These are phyloP conservation scores for Oscheius sp. DNA, from an alignment of 2,888 invertebrate species.

Conservation along the genomic window DNA sequence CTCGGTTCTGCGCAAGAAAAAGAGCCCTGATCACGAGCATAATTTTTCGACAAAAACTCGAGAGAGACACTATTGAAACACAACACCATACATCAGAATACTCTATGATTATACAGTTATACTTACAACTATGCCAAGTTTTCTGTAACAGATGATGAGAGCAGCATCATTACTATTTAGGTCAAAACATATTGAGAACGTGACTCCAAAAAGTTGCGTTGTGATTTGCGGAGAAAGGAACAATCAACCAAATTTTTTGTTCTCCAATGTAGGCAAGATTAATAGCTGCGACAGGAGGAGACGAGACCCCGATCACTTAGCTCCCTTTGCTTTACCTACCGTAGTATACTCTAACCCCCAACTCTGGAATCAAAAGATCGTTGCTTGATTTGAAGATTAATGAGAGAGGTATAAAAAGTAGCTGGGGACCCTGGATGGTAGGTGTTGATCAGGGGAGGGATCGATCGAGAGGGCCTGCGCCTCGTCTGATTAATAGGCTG, in stretches of 20 bases:
- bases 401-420: background rate
- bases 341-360: background rate
- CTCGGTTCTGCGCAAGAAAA: conserved; percentile 17
- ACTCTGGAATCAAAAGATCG: background rate
- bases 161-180: too few species aligned
- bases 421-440: conserved; percentile 27
- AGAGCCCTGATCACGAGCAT: conserved; percentile 28
- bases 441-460: conserved; percentile 37
- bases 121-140: too few species aligned
- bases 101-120: too few species aligned
- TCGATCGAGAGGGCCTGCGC: conserved; percentile 37
- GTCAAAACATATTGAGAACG: too few species aligned
- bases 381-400: background rate
- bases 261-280: conserved; percentile 11
- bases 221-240: too few species aligned
- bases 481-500: conserved; percentile 38
- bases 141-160: too few species aligned
- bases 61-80: too few species aligned
- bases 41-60: background rate
- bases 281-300: conserved; percentile 12
- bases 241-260: conserved; percentile 20
- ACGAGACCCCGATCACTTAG: background rate
- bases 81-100: too few species aligned
- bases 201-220: too few species aligned
- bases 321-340: background rate